Evolutionary conservation across 2,797 vertebrate genomes (phyloP), one percentile per base, ranked within the genome.

Genomic region (Gobio occitaniae): DNA sequence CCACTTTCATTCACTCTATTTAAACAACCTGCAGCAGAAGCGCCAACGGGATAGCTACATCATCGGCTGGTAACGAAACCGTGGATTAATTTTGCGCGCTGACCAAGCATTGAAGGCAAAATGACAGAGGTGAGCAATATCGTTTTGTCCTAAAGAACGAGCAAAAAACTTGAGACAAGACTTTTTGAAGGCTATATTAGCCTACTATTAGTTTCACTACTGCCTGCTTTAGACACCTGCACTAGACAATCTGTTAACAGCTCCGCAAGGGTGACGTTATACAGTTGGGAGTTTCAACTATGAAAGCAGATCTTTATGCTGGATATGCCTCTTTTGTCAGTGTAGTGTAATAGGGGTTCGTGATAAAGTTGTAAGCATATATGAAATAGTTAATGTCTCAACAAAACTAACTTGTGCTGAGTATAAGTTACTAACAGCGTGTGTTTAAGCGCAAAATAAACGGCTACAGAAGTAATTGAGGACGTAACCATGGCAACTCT

Each of bases 71-170:
- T 6, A 41, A 36, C 65, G 25, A 84, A 69, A 48, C n/a, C 50
- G 36, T 54, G 65, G 66, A 83, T 68, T 77, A 44, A 13, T 17
- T 15, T 13, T 19, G 48, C 7, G 19, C 41, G 17, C 56, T 50
- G 36, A 65, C 4, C 29, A 2, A n/a, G 52, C 50, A 44, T 29
- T 68, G 68, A 70, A 78, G 25, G 0, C 71, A 84, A 36, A 48
- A 84, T 71, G 75, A 50, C 83, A 38, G 83, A 71, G 83, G 83
- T 84, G 54, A 78, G 83, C 29, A 61, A 48, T 3, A 54, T 44
- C 2, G 17, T 76, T 3, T n/a, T 68, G 32, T 54, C n/a, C 36
- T 21, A 54, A 52, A 82, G 41, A 82, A 36, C 17, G 29, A 74
- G 13, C 5, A 77, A 44, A 54, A 16, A 2, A 44, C 19, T 56